A percentile compares a stretch with the other conserved stretches of the same genome.
Conservation (phyloP, 2,797 vertebrate species). For the Falco rusticolus region DNA sequence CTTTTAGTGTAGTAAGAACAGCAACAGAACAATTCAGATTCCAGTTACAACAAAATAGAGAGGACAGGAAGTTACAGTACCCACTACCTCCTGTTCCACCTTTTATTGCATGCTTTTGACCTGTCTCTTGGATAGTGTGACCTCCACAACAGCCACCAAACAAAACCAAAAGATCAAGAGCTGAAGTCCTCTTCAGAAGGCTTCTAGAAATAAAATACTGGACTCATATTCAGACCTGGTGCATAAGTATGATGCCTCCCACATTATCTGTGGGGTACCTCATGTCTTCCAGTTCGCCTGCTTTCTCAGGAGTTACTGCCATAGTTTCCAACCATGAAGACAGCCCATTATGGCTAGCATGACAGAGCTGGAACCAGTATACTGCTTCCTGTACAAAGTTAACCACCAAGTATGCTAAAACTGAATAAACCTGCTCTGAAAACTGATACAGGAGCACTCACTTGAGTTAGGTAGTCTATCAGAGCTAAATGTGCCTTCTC, state of each 20-base stretch:
- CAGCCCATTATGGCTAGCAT: not conserved
- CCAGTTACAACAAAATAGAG: not conserved
- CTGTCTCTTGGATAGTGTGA: not conserved
- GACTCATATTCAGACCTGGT: not conserved
- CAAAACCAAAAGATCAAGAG: not conserved
- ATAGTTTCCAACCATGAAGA: not conserved
- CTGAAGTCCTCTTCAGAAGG: not conserved
- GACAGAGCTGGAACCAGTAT: not conserved
- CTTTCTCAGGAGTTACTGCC: not conserved
- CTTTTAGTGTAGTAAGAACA: not conserved
- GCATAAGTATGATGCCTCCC: not conserved
- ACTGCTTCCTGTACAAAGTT: not conserved
- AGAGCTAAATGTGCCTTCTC: constrained; percentile 97
- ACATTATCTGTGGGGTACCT: not conserved
- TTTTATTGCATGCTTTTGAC: not conserved
- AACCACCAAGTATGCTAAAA: not conserved
- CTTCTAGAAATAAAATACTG: not conserved
- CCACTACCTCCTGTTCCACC: not conserved
- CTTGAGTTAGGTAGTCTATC: constrained; percentile 99
- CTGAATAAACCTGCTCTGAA: not conserved
- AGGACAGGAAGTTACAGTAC: not conserved
- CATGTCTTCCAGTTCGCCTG: not conserved
- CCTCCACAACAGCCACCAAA: not conserved
- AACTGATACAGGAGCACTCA: constrained; percentile 50
- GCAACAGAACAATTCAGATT: not conserved